phyloP scores from a whole-genome alignment of 2,797 vertebrate species.

The Scolopax rusticola region DNA sequence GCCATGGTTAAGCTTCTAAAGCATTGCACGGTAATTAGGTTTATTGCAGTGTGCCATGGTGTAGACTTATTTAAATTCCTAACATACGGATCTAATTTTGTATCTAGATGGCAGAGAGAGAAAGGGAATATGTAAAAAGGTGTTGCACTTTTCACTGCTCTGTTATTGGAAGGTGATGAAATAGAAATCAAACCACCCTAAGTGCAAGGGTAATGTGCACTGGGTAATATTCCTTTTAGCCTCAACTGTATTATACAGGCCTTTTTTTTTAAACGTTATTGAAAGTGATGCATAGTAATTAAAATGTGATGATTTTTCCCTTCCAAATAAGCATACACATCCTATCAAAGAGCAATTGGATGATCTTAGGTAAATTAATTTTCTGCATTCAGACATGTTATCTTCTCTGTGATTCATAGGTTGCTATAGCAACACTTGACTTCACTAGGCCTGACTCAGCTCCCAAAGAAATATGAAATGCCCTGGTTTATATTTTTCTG shows the following conservation, averaged over 20 bases:
- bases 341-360: slow-evolving; percentile 34
- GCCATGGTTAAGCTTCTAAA: slow-evolving; percentile 29
- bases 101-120: neutral
- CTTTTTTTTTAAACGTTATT: neutral
- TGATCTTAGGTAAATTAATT: slow-evolving; percentile 63
- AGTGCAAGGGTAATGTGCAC: neutral
- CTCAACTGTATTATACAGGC: neutral
- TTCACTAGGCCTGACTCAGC: slow-evolving; percentile 65
- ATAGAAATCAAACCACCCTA: slow-evolving; percentile 8
- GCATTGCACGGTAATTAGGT: slow-evolving; percentile 25
- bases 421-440: slow-evolving; percentile 75
- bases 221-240: neutral
- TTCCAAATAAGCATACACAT: neutral
- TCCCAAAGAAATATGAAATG: slow-evolving; percentile 52
- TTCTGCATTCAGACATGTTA: slow-evolving; percentile 49
- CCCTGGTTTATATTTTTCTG: slow-evolving; percentile 37
- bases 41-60: slow-evolving; percentile 11
- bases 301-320: slow-evolving; percentile 1
- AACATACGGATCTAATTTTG: slow-evolving; percentile 40
- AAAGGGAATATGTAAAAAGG: slow-evolving; percentile 13
- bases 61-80: slow-evolving; percentile 54
- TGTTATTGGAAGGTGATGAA: slow-evolving; percentile 40
- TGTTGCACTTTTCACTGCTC: slow-evolving; percentile 1
- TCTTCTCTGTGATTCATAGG: slow-evolving; percentile 38
- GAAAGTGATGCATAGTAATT: slow-evolving; percentile 41